phyloP scores from a whole-genome alignment of 2,113 vertebrate species.

The Cyphomyrus discorhynchus region DNA sequence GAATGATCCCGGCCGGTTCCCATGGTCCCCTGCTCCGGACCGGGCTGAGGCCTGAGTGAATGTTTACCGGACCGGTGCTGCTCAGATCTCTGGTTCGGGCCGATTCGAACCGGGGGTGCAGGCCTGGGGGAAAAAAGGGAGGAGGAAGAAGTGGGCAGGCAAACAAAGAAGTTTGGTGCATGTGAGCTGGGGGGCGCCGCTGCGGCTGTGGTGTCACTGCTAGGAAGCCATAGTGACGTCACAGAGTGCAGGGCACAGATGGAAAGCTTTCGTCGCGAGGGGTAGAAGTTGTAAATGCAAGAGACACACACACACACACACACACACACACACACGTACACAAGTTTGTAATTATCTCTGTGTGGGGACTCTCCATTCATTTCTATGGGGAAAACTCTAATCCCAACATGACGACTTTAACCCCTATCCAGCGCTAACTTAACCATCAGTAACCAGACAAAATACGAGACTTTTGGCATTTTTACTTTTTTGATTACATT shows the following conservation, averaged over 20 bases:
- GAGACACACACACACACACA: not conserved
- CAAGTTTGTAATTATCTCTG: too few species aligned
- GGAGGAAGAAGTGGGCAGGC: slow-evolving; percentile 33
- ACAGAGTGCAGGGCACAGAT: slow-evolving; percentile 44
- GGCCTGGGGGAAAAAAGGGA: slow-evolving; percentile 28
- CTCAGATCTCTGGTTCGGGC: not conserved
- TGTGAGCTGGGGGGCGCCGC: slow-evolving; percentile 52
- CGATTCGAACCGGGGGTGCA: not conserved
- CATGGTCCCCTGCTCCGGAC: slow-evolving; percentile 51
- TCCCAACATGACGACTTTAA: too few species aligned
- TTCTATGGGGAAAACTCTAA: too few species aligned
- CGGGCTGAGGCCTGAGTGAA: slow-evolving; percentile 35
- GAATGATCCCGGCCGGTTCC: slow-evolving; percentile 52
- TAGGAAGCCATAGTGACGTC: not conserved
- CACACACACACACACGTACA: not conserved
- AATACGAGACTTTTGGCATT: too few species aligned
- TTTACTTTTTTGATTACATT: too few species aligned
- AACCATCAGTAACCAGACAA: too few species aligned
- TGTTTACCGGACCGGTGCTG: slow-evolving; percentile 33
- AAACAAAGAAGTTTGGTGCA: slow-evolving; percentile 64
- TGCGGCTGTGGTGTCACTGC: not conserved
- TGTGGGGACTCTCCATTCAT: too few species aligned
- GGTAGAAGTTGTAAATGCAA: not conserved
- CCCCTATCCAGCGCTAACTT: too few species aligned
- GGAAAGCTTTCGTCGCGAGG: not conserved